phyloP scores from a whole-genome alignment of 2,797 vertebrate species.

The Cuniculus paca region DNA sequence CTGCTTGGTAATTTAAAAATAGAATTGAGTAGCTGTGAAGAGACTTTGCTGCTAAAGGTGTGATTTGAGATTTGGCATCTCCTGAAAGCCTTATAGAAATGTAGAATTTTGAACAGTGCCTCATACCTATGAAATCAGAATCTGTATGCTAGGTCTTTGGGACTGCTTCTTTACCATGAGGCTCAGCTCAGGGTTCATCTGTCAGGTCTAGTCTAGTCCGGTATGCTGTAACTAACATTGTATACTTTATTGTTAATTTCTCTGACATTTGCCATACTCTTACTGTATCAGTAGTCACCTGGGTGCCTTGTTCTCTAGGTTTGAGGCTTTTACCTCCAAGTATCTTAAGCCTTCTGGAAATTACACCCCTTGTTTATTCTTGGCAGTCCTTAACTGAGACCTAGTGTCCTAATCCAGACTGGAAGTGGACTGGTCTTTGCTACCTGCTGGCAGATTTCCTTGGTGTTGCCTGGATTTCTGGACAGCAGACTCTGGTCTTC shows the following conservation, averaged over 20 bases:
- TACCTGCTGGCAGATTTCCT: neutral
- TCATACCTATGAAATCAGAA: slow-evolving; percentile 22
- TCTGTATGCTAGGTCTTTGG: neutral
- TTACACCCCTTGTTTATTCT: neutral
- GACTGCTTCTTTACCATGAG: neutral
- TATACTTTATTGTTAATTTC: neutral
- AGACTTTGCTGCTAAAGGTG: neutral
- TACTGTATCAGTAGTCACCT: neutral
- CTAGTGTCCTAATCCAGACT: neutral
- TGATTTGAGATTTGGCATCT: neutral
- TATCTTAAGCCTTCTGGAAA: slow-evolving; percentile 46
- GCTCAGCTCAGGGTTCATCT: neutral
- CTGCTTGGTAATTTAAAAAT: neutral
- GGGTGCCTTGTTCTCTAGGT: neutral
- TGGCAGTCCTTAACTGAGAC: neutral
- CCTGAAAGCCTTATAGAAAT: neutral
- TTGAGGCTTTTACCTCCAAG: neutral
- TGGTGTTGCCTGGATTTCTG: slow-evolving; percentile 9
- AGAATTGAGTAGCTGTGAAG: neutral
- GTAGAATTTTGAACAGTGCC: neutral
- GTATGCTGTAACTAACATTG: neutral
- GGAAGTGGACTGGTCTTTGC: neutral
- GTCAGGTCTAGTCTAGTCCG: neutral
- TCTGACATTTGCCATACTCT: neutral
- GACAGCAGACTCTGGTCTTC: neutral